Evolutionary conservation across 1,140 invertebrate genomes (phyloP).

Genomic region (Drosophila erecta): DNA sequence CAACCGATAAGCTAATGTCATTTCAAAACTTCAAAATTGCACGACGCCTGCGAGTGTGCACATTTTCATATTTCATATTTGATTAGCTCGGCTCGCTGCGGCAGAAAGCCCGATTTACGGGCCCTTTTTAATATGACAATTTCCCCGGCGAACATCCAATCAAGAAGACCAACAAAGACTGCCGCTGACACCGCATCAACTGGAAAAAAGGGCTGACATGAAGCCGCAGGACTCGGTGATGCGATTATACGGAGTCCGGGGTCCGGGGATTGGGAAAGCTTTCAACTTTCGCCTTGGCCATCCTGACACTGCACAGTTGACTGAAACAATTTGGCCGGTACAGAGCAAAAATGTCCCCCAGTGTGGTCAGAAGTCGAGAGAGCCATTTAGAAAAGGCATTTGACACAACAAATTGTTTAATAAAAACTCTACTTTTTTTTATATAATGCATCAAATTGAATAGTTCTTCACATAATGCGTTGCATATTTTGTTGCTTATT

Average conservation of each 20-base stretch:
- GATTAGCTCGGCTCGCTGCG: conserved; percentile 25
- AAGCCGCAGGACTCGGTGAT: conserved; percentile 59
- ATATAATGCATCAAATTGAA: too few species aligned
- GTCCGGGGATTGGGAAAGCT: conserved; percentile 15
- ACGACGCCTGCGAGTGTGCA: conserved; percentile 6
- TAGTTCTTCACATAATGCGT: too few species aligned
- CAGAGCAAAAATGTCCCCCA: conserved; percentile 6
- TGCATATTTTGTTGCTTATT: too few species aligned
- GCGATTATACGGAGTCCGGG: conserved; percentile 50
- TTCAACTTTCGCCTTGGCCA: conserved; percentile 55
- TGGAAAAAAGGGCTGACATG: conserved; percentile 57
- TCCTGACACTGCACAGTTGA: conserved; percentile 42
- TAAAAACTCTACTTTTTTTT: too few species aligned
- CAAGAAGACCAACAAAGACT: conserved; percentile 50
- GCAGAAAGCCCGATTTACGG: conserved; percentile 19
- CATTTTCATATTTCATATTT: conserved; percentile 49
- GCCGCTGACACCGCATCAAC: conserved; percentile 34
- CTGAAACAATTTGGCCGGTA: conserved; percentile 50
- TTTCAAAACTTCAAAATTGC: conserved; percentile 8
- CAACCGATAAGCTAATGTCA: conserved; percentile 18
- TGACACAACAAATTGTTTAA: neutral
- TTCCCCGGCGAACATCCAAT: conserved; percentile 57
- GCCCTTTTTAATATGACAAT: conserved; percentile 66
- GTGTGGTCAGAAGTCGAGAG: conserved; percentile 1
- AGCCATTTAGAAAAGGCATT: neutral